Evolutionary conservation across 2,113 vertebrate genomes (phyloP).

Genomic region (Panurus biarmicus): DNA sequence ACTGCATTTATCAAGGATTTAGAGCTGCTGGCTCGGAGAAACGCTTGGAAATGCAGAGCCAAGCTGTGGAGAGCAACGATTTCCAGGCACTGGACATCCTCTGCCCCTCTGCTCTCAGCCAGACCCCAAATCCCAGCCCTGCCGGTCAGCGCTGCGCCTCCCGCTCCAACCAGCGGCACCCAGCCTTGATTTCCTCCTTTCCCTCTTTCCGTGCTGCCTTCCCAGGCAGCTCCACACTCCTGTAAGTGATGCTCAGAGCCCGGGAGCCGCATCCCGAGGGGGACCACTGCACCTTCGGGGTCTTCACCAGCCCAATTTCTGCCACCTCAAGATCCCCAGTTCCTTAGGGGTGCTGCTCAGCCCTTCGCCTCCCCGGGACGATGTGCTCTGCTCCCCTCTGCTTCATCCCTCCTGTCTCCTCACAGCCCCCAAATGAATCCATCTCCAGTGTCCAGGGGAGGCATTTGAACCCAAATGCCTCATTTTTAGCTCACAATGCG

Average conservation of each 20-base stretch:
- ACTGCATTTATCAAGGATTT: background rate
- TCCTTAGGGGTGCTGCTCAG: background rate
- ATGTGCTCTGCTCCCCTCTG: background rate
- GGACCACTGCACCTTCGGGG: background rate
- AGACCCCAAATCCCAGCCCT: background rate
- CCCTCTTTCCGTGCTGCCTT: background rate
- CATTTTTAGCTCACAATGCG: conserved; percentile 48
- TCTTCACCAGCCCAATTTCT: background rate
- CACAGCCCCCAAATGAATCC: conserved; percentile 13
- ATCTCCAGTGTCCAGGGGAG: conserved; percentile 34
- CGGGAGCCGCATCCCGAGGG: background rate
- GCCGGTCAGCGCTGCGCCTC: background rate
- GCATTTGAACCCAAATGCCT: conserved; percentile 49
- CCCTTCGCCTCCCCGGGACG: background rate
- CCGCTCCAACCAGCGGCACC: background rate
- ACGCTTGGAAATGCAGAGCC: accelerated
- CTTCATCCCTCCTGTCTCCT: background rate
- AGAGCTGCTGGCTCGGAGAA: background rate
- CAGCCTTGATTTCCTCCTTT: background rate
- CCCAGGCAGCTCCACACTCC: background rate
- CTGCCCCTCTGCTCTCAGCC: background rate
- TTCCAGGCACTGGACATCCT: background rate
- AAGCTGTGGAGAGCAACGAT: accelerated
- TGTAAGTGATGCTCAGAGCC: background rate
- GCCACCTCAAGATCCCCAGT: background rate